Percentiles rank a stretch among this genome's conserved stretches.
Evolutionary conservation across 2,888 invertebrate species (phyloP).

Genomic region (Ceramica pisi): DNA sequence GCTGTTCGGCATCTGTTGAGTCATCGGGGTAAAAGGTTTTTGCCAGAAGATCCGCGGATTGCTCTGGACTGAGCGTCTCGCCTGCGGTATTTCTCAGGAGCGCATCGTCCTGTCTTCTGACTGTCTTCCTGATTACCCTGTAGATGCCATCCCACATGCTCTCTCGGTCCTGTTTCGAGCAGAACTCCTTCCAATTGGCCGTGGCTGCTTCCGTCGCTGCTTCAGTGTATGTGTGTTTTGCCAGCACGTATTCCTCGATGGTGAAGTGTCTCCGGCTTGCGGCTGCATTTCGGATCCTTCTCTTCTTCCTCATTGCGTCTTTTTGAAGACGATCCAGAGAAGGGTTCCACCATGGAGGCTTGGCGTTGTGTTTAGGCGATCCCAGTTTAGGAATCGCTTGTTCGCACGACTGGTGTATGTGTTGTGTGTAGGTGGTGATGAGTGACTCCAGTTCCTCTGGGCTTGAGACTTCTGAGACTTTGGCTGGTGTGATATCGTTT

Average conservation of each 20-base stretch:
- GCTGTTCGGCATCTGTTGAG: not conserved
- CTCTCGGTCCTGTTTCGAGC: slow-evolving; percentile 54
- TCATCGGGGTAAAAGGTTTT: not conserved
- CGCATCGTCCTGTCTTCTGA: not conserved
- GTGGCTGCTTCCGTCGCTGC: slow-evolving; percentile 46
- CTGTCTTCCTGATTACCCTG: slow-evolving; percentile 43
- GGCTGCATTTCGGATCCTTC: slow-evolving; percentile 28
- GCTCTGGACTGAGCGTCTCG: not conserved
- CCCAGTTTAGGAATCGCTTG: no score
- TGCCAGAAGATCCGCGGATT: not conserved
- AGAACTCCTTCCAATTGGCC: slow-evolving; percentile 58
- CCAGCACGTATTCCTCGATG: slow-evolving; percentile 46
- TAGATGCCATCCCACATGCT: slow-evolving; percentile 59
- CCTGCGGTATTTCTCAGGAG: not conserved
- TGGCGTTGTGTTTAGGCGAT: no score
- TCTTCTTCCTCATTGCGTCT: slow-evolving; percentile 4
- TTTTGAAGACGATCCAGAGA: not conserved
- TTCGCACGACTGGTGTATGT: no score
- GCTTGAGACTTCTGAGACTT: not conserved
- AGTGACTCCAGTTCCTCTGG: no score
- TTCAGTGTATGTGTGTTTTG: slow-evolving; percentile 28
- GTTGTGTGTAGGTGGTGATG: no score
- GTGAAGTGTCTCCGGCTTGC: not conserved
- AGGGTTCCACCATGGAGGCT: slow-evolving; percentile 23
- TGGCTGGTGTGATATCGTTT: not conserved